phyloP scores from a whole-genome alignment of 2,797 vertebrate genomes.

The Tenualosa thibaudeaui region DNA sequence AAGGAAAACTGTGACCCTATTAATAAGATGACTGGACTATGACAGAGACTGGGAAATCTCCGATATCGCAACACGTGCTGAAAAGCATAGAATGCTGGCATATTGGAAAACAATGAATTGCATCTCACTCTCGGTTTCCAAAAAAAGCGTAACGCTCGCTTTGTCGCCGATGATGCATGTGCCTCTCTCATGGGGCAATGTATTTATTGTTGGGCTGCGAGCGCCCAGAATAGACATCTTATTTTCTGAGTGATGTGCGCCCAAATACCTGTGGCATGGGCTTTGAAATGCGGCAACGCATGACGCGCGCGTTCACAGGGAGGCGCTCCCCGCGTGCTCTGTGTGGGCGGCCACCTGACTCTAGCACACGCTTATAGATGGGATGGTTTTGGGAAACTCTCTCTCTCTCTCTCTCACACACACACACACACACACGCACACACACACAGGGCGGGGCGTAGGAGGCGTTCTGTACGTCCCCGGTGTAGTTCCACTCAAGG shows the following conservation, averaged over 20 bases:
- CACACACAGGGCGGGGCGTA: conserved; percentile 42
- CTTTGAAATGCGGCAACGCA: conserved; percentile 28
- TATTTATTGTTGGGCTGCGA: neutral
- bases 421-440: neutral
- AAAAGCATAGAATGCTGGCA: neutral
- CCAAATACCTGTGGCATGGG: conserved; percentile 24
- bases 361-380: conserved; percentile 20
- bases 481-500: conserved; percentile 21
- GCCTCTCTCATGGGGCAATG: neutral
- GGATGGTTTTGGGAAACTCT: conserved; percentile 37
- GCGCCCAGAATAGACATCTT: neutral
- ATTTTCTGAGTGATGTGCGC: conserved; percentile 1
- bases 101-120: neutral
- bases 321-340: conserved; percentile 33
- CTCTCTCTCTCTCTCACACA: conserved; percentile 20
- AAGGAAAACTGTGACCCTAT: neutral
- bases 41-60: neutral
- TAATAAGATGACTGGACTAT: neutral
- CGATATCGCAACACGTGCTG: neutral
- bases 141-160: neutral
- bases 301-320: conserved; percentile 23
- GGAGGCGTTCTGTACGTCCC: conserved; percentile 45
- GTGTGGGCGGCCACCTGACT: conserved; percentile 50
- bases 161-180: neutral
- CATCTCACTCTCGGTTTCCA: neutral